A percentile compares a stretch with the other conserved stretches of the same genome.
Evolutionary conservation across 1,140 invertebrate genomes (phyloP).

Genomic region (Diplogasteroides magnus): DNA sequence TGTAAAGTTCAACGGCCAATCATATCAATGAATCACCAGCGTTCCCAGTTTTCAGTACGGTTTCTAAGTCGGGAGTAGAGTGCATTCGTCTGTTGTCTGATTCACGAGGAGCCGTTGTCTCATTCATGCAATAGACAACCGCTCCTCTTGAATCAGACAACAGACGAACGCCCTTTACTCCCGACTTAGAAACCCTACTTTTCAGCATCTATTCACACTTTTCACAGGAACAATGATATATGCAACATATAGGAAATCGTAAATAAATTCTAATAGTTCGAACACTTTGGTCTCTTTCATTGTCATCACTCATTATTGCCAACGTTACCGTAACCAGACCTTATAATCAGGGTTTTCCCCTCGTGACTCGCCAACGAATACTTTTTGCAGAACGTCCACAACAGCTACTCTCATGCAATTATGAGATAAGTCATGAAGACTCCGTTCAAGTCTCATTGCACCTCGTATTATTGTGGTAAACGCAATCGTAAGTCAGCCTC

Average conservation of each 20-base stretch:
- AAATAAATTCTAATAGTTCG: too few relatives aligned
- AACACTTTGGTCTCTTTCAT: background rate
- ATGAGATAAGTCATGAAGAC: slow-evolving; percentile 56
- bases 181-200: too few relatives aligned
- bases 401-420: slow-evolving; percentile 38
- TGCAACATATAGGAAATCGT: too few relatives aligned
- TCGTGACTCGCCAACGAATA: slow-evolving; percentile 37
- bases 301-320: background rate
- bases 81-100: too few relatives aligned
- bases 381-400: slow-evolving; percentile 47
- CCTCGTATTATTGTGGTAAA: too few relatives aligned
- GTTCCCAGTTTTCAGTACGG: too few relatives aligned
- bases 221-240: background rate
- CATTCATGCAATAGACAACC: too few relatives aligned
- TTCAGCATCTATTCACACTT: background rate
- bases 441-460: slow-evolving; percentile 50
- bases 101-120: too few relatives aligned
- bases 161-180: too few relatives aligned
- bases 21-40: background rate
- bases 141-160: too few relatives aligned
- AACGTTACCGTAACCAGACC: background rate
- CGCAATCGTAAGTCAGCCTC: too few relatives aligned
- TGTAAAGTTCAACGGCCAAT: background rate
- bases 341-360: background rate
- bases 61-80: too few relatives aligned